Base-by-base conservation (phyloP, 1,140 invertebrate species). In the Drosophila serrata region DNA sequence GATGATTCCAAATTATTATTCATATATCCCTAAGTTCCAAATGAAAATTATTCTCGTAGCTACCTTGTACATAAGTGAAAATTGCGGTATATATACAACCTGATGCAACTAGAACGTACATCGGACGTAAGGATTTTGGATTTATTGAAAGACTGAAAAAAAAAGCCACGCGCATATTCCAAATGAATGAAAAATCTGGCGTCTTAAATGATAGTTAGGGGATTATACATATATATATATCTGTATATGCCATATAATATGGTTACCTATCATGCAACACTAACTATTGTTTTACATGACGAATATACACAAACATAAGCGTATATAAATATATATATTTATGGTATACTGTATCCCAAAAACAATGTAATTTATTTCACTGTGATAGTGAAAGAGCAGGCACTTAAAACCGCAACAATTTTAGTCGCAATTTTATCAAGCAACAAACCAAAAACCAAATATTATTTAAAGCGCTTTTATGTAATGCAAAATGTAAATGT, bases 321-420 rank as follows among this genome's bases (percentile, higher is more conserved):
- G 27, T 49, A 60, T 79, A 65, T 78, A 62, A 17, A 49, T 49
- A 62, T 62, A 75, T 65, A 85, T 62, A 81, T 46, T 56, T 76
- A 81, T 45, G 72, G 56, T 77, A 77, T 67, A 84, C 49, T 68
- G 63, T 81, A 75, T 70, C 43, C 53, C 29, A 80, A 53, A 53
- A 53, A 84, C 84, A 88, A 87, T 87, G 85, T 82, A 79, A 70
- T 87, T 86, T 79, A 90, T 79, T 69, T 78, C 85, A 87, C 82
- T 88, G 82, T 87, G 82, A 87, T 90, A 79, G 79, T 78, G 56
- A 75, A 69, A 59, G 35, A 55, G 61, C 61, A 87, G 58, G 79
- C 75, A 90, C 79, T 87, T 55, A 86, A 75, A 86, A 78, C 46
- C 58, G 72, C 46, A 84, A 85, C 51, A 58, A 88, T 85, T 85